Base-by-base conservation (phyloP, 1,140 invertebrate genomes). In the Melanaphis sacchari region DNA sequence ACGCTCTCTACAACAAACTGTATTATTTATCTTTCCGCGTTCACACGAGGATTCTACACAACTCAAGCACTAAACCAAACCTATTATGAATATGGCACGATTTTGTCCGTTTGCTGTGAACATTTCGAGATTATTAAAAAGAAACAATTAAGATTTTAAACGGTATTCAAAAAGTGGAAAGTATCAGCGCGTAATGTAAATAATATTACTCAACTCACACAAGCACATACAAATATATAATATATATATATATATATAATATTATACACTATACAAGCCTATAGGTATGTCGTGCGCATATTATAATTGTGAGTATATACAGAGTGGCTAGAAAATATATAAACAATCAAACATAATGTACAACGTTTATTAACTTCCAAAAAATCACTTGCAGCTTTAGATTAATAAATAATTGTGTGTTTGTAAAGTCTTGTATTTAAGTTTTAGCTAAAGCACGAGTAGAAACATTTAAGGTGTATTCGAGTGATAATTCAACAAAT, bases 1-100 rank as follows among this genome's bases (percentile, higher is more conserved):
- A 31, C 36, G n/a, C 40, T 40, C 5, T 90, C 9, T 31, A 89
- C 36, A 31, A 1, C 21, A 36, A 36, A n/a, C n/a, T 91, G n/a
- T n/a, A 36, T 40, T 90, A 81, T 91, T 81, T 81, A 81, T 81
- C 40, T 81, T 43, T 76, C 6, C 31, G 11, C 90, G 36, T 81
- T 91, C 90, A 81, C 90, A 91, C 90, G 90, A 49, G 31, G 90
- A 66, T 46, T 81, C 43, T 46, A 81, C 66, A 46, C 36, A 90
- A 90, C 49, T 59, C 49, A n/a, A 88, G 18, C 87, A 46, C 43
- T 36, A 88, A 49, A 36, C 40, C 84, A 88, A 49, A 36, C 40
- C 84, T 87, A 87, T 87, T 87, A 87, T 43, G 40, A 40, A 26
- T 41, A 87, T 41, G 40, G 87, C 43, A 89, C 87, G 87, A 89